Conservation (phyloP, 2,113 vertebrate genomes). For the Hypocryptadius cinnamomeus region DNA sequence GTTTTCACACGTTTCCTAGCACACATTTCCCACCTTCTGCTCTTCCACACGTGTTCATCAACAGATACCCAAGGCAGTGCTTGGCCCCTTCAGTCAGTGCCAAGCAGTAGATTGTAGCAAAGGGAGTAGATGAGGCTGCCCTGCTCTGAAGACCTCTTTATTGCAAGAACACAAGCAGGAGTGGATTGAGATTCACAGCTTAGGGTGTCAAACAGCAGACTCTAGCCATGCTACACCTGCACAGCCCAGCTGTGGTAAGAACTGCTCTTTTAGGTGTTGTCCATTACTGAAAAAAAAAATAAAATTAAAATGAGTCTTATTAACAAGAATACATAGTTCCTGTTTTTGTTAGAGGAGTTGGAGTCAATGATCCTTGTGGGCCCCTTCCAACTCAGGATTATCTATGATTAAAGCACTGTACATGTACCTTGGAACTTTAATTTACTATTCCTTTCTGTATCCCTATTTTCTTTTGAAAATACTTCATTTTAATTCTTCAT, state of each 20-base stretch:
- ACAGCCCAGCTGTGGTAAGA: background rate
- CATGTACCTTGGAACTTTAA: background rate
- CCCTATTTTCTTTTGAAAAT: background rate
- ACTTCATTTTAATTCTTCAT: background rate
- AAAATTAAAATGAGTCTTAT: background rate
- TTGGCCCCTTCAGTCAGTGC: background rate
- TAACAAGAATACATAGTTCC: background rate
- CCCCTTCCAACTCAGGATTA: background rate
- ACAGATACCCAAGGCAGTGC: fast-evolving
- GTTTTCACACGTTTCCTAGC: background rate
- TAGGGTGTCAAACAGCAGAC: background rate
- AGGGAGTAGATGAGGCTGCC: background rate
- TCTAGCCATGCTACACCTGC: fast-evolving
- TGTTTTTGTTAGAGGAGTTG: background rate
- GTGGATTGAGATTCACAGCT: background rate
- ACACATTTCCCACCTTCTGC: background rate
- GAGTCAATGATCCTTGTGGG: background rate
- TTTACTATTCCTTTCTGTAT: background rate
- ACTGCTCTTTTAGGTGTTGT: background rate
- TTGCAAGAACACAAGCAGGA: background rate
- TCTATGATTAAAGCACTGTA: background rate
- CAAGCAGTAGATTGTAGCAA: background rate
- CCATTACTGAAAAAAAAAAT: background rate
- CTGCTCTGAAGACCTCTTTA: background rate
- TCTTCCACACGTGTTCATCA: background rate